phyloP scores from a whole-genome alignment of 2,888 invertebrate genomes.

The Hylaea fasciaria region DNA sequence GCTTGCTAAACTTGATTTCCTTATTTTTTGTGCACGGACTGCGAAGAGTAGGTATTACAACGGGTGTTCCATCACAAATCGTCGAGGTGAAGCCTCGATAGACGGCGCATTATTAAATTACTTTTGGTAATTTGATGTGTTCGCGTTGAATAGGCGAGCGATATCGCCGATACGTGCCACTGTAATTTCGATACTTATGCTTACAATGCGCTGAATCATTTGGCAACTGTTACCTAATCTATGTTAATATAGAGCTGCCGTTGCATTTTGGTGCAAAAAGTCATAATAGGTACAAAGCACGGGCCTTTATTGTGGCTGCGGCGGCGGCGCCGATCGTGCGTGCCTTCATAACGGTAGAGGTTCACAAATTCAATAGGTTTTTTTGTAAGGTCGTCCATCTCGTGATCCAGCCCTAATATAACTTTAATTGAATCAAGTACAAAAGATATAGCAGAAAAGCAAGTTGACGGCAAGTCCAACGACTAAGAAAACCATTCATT shows the following conservation, averaged over 20 bases:
- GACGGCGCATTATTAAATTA: conserved; percentile 52
- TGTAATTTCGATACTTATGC: conserved; percentile 74
- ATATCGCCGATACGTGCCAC: conserved; percentile 62
- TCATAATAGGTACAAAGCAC: conserved; percentile 58
- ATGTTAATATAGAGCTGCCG: conserved; percentile 49
- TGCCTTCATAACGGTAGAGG: conserved; percentile 72
- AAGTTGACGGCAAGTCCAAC: neutral
- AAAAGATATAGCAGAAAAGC: conserved; percentile 18
- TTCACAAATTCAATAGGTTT: conserved; percentile 74
- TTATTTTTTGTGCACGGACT: conserved; percentile 7
- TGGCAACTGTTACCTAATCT: conserved; percentile 39
- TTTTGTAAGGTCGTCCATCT: conserved; percentile 67
- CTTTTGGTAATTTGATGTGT: conserved; percentile 56
- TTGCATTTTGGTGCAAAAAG: conserved; percentile 79
- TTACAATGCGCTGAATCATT: conserved; percentile 74
- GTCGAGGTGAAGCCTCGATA: conserved; percentile 53
- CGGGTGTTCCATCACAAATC: conserved; percentile 45
- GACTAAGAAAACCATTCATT: neutral
- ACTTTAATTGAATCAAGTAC: conserved; percentile 68
- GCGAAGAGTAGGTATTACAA: conserved; percentile 27
- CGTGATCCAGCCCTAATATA: conserved; percentile 68
- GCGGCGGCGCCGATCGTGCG: conserved; percentile 67
- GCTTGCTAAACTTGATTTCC: conserved; percentile 9
- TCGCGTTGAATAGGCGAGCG: conserved; percentile 62
- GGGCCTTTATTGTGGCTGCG: conserved; percentile 51